Evolutionary conservation across 2,797 vertebrate genomes (phyloP).

Genomic region (Heterohyrax brucei): DNA sequence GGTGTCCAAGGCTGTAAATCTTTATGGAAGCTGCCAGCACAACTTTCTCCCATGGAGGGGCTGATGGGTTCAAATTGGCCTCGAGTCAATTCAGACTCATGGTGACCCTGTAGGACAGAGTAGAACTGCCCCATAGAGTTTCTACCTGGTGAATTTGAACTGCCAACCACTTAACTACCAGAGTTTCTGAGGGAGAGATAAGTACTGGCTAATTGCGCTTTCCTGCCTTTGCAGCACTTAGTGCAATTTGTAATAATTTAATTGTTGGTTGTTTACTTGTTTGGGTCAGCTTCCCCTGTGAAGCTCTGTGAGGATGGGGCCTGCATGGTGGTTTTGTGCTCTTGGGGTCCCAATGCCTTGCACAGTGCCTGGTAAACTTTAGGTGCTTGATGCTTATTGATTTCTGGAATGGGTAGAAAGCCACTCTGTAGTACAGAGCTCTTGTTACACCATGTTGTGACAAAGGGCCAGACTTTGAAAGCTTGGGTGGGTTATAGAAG

Average conservation of each 20-base stretch:
- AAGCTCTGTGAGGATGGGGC: background rate
- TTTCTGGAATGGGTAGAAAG: background rate
- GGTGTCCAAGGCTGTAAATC: background rate
- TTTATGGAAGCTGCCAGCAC: too few relatives aligned
- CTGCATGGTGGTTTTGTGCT: background rate
- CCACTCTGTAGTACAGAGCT: background rate
- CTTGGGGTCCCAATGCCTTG: background rate
- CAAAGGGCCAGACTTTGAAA: background rate
- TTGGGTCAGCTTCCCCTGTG: slow-evolving; percentile 27
- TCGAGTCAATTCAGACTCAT: too few relatives aligned
- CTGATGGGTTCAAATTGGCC: background rate
- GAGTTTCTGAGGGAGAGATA: slow-evolving; percentile 29
- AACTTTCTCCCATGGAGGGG: too few relatives aligned
- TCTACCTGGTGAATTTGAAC: background rate
- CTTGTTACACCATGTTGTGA: too few relatives aligned
- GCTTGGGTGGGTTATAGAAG: background rate
- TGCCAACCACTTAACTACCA: background rate
- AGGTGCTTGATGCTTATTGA: background rate
- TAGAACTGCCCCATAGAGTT: background rate
- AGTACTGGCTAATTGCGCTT: slow-evolving; percentile 79
- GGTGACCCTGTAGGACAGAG: background rate
- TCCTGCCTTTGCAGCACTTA: slow-evolving; percentile 73
- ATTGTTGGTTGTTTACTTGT: slow-evolving; percentile 60
- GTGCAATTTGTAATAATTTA: slow-evolving; percentile 82
- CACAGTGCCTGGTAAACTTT: background rate